These are phyloP conservation scores for Drosophila subquinaria DNA, from an alignment of 2,888 invertebrate species.

Conservation along the genomic window DNA sequence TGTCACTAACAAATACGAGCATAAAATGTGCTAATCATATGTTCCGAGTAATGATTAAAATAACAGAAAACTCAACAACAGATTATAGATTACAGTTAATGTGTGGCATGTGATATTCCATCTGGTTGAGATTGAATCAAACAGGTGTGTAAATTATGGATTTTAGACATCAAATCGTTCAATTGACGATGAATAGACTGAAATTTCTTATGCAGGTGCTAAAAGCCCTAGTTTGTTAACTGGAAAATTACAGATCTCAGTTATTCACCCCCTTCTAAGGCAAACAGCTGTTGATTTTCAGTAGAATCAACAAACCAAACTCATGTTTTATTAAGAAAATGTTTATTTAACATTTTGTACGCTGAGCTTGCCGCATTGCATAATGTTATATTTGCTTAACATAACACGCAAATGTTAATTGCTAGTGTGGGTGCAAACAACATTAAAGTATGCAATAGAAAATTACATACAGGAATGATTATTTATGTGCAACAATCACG, in stretches of 20 bases:
- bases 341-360: background rate
- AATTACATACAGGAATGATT: background rate
- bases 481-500: conserved; percentile 26
- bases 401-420: background rate
- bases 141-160: conserved; percentile 49
- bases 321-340: background rate
- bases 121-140: conserved; percentile 17
- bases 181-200: conserved; percentile 37
- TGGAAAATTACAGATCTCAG: conserved; percentile 28
- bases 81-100: conserved; percentile 5
- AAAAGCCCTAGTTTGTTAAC: conserved; percentile 28
- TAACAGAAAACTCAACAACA: conserved; percentile 7
- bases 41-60: conserved; percentile 6
- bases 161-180: conserved; percentile 13
- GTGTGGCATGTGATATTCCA: conserved; percentile 61
- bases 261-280: background rate
- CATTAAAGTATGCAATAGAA: conserved; percentile 12
- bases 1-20: background rate
- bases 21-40: conserved; percentile 46
- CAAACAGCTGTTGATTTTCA: conserved; percentile 12
- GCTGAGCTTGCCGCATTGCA: background rate
- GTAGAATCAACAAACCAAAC: conserved; percentile 1
- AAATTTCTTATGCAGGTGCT: conserved; percentile 30
- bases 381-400: conserved; percentile 7
- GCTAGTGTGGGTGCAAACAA: background rate